These are phyloP conservation scores for Eueides isabella DNA, from an alignment of 1,140 invertebrate genomes.

Conservation along the genomic window DNA sequence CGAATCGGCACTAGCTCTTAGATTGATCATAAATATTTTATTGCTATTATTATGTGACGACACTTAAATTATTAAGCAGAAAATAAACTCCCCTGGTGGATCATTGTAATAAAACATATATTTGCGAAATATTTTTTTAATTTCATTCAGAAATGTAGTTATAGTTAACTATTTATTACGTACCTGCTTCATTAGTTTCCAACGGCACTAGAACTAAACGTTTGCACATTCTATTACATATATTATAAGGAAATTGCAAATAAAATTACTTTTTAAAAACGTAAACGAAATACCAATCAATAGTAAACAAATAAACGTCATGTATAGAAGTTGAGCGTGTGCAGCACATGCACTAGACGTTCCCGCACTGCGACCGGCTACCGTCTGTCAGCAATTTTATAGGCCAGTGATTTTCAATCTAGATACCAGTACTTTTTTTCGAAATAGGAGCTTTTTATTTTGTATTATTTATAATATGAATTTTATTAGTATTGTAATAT, in stretches of 20 bases:
- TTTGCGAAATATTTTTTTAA: background rate
- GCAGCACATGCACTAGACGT: slow-evolving; percentile 31
- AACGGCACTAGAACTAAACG: slow-evolving; percentile 58
- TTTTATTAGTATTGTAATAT: background rate
- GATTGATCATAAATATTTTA: background rate
- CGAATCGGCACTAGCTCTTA: slow-evolving; percentile 38
- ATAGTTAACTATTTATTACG: slow-evolving; percentile 24
- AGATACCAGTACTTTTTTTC: background rate
- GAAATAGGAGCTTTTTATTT: background rate
- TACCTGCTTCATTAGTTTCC: slow-evolving; percentile 51
- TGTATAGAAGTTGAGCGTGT: slow-evolving; percentile 23
- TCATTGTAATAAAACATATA: background rate
- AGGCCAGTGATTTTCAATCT: slow-evolving; percentile 37
- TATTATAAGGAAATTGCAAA: slow-evolving; percentile 6
- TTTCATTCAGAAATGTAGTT: background rate
- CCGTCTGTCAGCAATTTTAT: slow-evolving; percentile 30
- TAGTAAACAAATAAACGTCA: slow-evolving; percentile 20
- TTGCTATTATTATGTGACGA: background rate
- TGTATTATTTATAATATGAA: background rate
- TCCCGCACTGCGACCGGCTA: slow-evolving; percentile 39
- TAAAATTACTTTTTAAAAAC: background rate
- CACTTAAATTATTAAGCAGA: background rate
- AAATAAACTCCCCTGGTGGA: background rate
- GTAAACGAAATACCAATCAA: slow-evolving; percentile 1
- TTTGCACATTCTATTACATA: slow-evolving; percentile 56